Conservation (phyloP, 2,113 vertebrate genomes). For the Varanus komodoensis region DNA sequence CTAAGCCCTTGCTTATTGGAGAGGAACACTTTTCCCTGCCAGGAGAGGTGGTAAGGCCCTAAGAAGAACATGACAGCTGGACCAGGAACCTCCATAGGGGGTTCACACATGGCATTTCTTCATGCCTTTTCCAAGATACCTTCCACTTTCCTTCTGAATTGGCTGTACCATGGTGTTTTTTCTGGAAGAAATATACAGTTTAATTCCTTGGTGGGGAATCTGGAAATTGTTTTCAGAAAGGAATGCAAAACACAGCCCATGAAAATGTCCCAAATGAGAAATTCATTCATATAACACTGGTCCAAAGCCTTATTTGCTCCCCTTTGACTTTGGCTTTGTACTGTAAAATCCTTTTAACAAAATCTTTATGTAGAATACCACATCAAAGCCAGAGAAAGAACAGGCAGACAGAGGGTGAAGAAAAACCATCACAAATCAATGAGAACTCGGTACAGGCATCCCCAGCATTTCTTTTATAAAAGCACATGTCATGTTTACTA, state of each 20-base stretch:
- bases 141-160: neutral
- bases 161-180: neutral
- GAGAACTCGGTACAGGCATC: conserved; percentile 1
- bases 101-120: too few relatives aligned
- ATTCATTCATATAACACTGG: conserved; percentile 34
- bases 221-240: conserved; percentile 32
- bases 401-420: neutral
- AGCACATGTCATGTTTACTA: conserved; percentile 24
- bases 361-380: conserved; percentile 30
- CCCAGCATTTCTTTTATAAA: conserved; percentile 33
- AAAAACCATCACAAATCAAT: neutral
- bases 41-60: too few relatives aligned
- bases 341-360: conserved; percentile 29
- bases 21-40: too few relatives aligned
- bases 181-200: neutral
- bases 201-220: conserved; percentile 3
- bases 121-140: neutral
- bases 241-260: conserved; percentile 26
- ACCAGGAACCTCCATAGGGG: too few relatives aligned
- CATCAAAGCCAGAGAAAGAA: conserved; percentile 44
- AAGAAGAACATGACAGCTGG: too few relatives aligned
- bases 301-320: conserved; percentile 51
- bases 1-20: too few relatives aligned
- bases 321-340: conserved; percentile 28
- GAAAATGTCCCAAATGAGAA: conserved; percentile 40